A percentile compares a stretch with the other conserved stretches of the same genome.
Conservation (phyloP, 2,888 invertebrate species). For the Apomyelois bistriatella region DNA sequence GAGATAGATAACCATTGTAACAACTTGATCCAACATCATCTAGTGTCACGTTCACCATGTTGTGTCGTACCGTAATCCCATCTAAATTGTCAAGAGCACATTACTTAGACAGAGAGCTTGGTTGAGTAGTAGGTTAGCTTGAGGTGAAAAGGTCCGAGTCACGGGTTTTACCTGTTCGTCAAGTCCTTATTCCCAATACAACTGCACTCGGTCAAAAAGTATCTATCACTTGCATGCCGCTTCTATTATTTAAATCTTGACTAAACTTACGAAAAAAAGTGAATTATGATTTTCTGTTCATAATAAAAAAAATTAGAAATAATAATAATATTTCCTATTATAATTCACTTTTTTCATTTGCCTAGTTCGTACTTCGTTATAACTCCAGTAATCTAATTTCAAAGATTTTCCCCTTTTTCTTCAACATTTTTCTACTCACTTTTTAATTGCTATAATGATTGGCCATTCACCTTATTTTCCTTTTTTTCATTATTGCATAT, state of each 20-base stretch:
- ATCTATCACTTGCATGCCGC: conserved; percentile 76
- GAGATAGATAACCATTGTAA: conserved; percentile 70
- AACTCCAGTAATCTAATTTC: conserved; percentile 59
- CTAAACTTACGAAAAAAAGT: conserved; percentile 44
- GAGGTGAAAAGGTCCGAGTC: conserved; percentile 65
- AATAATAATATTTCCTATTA: not conserved
- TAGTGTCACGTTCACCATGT: conserved; percentile 72
- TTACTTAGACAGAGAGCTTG: conserved; percentile 72
- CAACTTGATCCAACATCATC: conserved; percentile 67
- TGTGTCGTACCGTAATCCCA: conserved; percentile 67
- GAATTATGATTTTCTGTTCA: conserved; percentile 21
- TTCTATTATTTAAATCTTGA: conserved; percentile 65
- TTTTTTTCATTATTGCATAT: conserved; percentile 48
- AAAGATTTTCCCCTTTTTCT: conserved; percentile 50
- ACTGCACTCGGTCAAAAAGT: conserved; percentile 65
- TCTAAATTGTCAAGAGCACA: conserved; percentile 70
- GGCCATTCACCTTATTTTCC: conserved; percentile 46
- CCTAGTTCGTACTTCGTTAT: conserved; percentile 52
- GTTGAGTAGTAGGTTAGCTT: conserved; percentile 73
- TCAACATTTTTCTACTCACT: conserved; percentile 44
- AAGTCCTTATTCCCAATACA: conserved; percentile 64
- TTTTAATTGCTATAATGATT: conserved; percentile 46
- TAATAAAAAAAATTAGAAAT: not conserved
- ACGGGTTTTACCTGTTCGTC: conserved; percentile 60
- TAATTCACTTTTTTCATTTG: conserved; percentile 1